Percentiles rank a stretch among this genome's conserved stretches.
Conservation (phyloP, 1,140 invertebrate species). For the Drosophila dunni region DNA sequence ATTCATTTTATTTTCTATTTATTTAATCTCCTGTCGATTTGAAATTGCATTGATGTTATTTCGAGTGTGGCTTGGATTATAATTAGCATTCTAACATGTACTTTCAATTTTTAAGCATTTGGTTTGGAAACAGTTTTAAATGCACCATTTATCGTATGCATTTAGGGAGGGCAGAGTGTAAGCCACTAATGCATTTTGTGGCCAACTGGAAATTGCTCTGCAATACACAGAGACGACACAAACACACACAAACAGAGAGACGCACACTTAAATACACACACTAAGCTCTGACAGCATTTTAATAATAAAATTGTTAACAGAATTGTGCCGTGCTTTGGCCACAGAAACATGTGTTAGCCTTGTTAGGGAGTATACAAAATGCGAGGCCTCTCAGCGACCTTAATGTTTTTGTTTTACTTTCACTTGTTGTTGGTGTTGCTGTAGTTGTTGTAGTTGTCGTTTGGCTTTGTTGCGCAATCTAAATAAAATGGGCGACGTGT, state of each 20-base stretch:
- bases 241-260: constrained; percentile 35
- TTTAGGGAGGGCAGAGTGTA: background rate
- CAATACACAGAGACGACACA: constrained; percentile 19
- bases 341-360: constrained; percentile 78
- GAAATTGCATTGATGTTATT: constrained; percentile 9
- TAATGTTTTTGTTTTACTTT: constrained; percentile 49
- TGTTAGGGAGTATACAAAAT: constrained; percentile 62
- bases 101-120: constrained; percentile 12
- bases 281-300: constrained; percentile 55
- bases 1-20: background rate
- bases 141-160: constrained; percentile 29
- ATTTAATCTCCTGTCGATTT: background rate
- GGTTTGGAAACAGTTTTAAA: constrained; percentile 23
- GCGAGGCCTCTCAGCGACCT: constrained; percentile 57
- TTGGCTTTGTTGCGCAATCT: constrained; percentile 73
- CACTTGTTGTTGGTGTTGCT: constrained; percentile 38
- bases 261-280: constrained; percentile 7
- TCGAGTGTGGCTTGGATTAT: constrained; percentile 23
- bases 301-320: constrained; percentile 83
- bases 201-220: constrained; percentile 54
- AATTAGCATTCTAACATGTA: constrained; percentile 31
- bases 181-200: constrained; percentile 75
- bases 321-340: constrained; percentile 74
- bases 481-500: constrained; percentile 80
- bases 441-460: constrained; percentile 37